Evolutionary conservation across 2,888 invertebrate genomes (phyloP).

Genomic region (Watsonalla cultraria): DNA sequence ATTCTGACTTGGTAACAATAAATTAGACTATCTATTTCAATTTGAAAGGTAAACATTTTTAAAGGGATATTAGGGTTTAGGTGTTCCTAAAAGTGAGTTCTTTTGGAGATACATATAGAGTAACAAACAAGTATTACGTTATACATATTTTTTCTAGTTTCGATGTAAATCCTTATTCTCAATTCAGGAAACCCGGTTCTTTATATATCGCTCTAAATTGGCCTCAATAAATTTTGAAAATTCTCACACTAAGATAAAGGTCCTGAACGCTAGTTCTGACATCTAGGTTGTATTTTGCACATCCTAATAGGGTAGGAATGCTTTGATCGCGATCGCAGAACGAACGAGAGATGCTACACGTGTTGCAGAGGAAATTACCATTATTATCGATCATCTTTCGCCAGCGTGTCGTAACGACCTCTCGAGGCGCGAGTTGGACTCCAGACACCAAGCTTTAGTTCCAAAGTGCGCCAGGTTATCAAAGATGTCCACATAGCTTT

Average conservation of each 20-base stretch:
- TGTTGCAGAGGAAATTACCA: constrained; percentile 73
- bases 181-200: no score
- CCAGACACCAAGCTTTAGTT: constrained; percentile 10
- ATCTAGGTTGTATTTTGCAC: constrained; percentile 51
- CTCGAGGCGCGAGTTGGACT: constrained; percentile 57
- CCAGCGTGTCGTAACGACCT: constrained; percentile 69
- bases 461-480: constrained; percentile 27
- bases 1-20: no score
- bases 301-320: constrained; percentile 66
- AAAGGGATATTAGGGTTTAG: no score
- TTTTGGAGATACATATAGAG: no score
- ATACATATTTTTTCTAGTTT: no score
- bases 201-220: no score
- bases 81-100: no score
- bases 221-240: constrained; percentile 2
- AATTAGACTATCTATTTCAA: no score
- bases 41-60: no score
- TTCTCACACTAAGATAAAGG: constrained; percentile 19
- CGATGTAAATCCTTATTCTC: no score
- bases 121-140: no score
- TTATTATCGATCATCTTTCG: constrained; percentile 77
- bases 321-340: constrained; percentile 58
- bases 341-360: constrained; percentile 69
- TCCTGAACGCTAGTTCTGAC: constrained; percentile 51
- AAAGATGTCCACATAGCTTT: no score